A percentile compares a stretch with the other conserved stretches of the same genome.
These are phyloP conservation scores for Cryptotermes secundus DNA, from an alignment of 1,140 invertebrate genomes.

Conservation along the genomic window DNA sequence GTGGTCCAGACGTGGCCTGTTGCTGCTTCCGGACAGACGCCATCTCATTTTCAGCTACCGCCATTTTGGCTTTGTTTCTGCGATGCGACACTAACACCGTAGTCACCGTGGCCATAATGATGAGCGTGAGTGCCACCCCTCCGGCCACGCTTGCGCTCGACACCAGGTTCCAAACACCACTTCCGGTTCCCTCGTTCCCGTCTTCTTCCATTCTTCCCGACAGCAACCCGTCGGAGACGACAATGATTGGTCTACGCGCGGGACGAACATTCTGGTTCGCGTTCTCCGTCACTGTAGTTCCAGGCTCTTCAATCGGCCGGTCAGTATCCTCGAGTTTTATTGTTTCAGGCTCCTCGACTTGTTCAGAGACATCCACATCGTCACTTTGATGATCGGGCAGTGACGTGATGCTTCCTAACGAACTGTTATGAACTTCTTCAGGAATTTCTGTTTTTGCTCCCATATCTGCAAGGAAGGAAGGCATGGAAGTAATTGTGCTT, in stretches of 20 bases:
- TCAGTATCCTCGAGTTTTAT: background rate
- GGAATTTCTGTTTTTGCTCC: too few relatives aligned
- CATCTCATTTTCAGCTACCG: background rate
- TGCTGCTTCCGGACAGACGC: background rate
- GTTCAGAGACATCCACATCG: background rate
- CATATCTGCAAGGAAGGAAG: too few relatives aligned
- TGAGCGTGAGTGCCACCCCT: background rate
- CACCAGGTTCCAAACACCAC: background rate
- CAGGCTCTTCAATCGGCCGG: background rate
- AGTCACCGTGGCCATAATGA: background rate
- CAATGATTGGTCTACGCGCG: background rate
- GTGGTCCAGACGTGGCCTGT: background rate
- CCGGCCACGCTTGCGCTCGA: background rate
- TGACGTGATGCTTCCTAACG: too few relatives aligned
- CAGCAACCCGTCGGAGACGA: background rate
- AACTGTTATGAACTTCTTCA: too few relatives aligned
- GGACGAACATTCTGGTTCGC: background rate
- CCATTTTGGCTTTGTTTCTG: background rate
- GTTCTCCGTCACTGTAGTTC: background rate
- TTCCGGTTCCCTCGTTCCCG: background rate
- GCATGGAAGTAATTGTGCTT: too few relatives aligned
- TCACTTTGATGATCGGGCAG: background rate
- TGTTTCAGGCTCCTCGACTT: background rate
- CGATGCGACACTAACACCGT: background rate
- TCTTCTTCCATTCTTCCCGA: background rate